A percentile compares a stretch with the other conserved stretches of the same genome.
Evolutionary conservation across 2,888 invertebrate genomes (phyloP).

Genomic region (Pollenia griseotomentosa): DNA sequence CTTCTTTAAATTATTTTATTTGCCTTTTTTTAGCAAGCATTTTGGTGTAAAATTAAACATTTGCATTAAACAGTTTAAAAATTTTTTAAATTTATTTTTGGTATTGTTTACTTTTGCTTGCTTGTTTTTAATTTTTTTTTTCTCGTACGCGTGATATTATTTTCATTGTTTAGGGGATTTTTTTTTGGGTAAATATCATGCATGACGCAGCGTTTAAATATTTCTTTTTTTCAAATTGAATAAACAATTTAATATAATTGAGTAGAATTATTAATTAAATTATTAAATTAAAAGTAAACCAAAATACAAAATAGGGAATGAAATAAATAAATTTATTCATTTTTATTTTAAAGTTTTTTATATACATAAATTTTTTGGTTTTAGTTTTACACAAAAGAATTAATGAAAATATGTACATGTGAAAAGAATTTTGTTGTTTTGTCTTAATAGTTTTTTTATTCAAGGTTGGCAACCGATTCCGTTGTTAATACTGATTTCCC

Average conservation of each 20-base stretch:
- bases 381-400: too few relatives aligned
- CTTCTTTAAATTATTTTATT: not conserved
- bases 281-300: conserved; percentile 22
- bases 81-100: conserved; percentile 14
- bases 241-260: conserved; percentile 1
- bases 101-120: conserved; percentile 4
- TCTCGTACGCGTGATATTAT: not conserved
- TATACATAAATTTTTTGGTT: too few relatives aligned
- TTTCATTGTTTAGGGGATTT: not conserved
- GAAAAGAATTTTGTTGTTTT: too few relatives aligned
- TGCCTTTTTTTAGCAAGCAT: conserved; percentile 32
- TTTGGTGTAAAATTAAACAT: conserved; percentile 37
- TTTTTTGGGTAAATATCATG: not conserved
- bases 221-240: conserved; percentile 9
- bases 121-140: not conserved
- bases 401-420: too few relatives aligned
- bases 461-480: too few relatives aligned
- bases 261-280: conserved; percentile 2
- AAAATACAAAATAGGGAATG: too few relatives aligned
- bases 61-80: not conserved
- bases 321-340: too few relatives aligned
- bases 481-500: too few relatives aligned
- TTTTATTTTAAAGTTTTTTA: too few relatives aligned
- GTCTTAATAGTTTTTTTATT: too few relatives aligned
- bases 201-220: conserved; percentile 36